Evolutionary conservation across 1,140 invertebrate genomes (phyloP), one percentile per base, ranked within the genome.

Genomic region (Megathymus violae): DNA sequence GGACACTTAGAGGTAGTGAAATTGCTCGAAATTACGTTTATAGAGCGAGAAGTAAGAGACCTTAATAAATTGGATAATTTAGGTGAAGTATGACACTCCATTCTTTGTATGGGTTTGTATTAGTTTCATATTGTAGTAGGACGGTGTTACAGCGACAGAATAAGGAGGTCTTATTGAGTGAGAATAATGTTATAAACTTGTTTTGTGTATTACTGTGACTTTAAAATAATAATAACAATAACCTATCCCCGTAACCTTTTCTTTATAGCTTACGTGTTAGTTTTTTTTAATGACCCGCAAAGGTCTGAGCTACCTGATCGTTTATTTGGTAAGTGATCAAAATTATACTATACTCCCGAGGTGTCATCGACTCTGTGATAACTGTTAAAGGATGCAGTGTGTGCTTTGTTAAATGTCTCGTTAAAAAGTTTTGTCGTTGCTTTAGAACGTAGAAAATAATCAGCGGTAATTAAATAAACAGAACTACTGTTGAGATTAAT

Each of bases 1-100:
- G 22, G 43, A 15, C 31, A 59, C 54, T 19, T 59, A 27, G 41
- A 15, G 34, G 15, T 44, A 59, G 54, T 46, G 54, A 46, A 59
- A 59, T 59, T 46, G 38, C 41, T 46, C 11, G 54, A 46, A 46
- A 59, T 59, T 59, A 59, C 25, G 38, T 59, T 50, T 50, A 50
- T 50, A 31, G 46, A 25, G 19, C 46, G 41, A 46, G 54, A 36
- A 46, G 11, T 59, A 46, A 25, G 27, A 46, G 54, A 14, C 34
- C 54, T 59, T 36, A 22, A 46, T 59, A 59, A 59, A 59, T 58
- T 59, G 54, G 54, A 46, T 41, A 34, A 59, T 59, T 59, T 59
- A 59, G 15, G 15, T 59, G 54, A 59, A 59, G 54, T 59, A 59
- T 46, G 41, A 46, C 27, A 47, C 27, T 43, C 41, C 27, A 46